Evolutionary conservation across 2,888 invertebrate genomes (phyloP).

Genomic region (Cephonodes hylas): DNA sequence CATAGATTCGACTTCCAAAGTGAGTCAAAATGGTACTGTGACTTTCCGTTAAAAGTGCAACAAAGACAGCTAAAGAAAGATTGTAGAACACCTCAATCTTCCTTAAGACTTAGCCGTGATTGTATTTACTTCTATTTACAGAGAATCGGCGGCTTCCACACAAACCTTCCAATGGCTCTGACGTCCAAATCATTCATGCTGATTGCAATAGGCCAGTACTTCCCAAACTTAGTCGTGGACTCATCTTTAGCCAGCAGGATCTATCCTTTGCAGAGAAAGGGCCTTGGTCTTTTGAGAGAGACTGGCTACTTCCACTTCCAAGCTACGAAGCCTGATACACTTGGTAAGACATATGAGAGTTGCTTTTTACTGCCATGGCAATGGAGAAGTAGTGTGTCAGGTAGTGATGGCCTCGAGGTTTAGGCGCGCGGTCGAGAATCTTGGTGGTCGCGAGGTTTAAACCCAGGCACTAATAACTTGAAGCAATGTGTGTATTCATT

Average conservation of each 20-base stretch:
- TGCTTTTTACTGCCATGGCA: too few species aligned
- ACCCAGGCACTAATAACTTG: too few species aligned
- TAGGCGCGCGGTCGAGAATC: too few species aligned
- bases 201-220: constrained; percentile 26
- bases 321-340: constrained; percentile 88
- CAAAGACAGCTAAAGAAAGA: background rate
- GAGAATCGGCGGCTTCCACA: constrained; percentile 61
- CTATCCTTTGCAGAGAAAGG: constrained; percentile 33
- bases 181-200: constrained; percentile 42
- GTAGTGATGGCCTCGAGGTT: too few species aligned
- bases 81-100: background rate
- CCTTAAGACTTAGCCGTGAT: background rate
- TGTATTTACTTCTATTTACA: background rate
- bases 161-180: constrained; percentile 80
- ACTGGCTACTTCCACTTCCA: constrained; percentile 84
- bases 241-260: constrained; percentile 33
- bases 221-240: constrained; percentile 65
- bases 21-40: too few species aligned
- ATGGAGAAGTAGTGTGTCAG: too few species aligned
- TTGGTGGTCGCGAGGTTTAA: too few species aligned
- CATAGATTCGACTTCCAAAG: too few species aligned
- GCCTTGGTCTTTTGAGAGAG: constrained; percentile 30
- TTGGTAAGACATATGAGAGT: constrained; percentile 4
- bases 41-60: too few species aligned
- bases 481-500: too few species aligned